Conservation (phyloP, 2,797 vertebrate genomes). For the Podargus strigoides region DNA sequence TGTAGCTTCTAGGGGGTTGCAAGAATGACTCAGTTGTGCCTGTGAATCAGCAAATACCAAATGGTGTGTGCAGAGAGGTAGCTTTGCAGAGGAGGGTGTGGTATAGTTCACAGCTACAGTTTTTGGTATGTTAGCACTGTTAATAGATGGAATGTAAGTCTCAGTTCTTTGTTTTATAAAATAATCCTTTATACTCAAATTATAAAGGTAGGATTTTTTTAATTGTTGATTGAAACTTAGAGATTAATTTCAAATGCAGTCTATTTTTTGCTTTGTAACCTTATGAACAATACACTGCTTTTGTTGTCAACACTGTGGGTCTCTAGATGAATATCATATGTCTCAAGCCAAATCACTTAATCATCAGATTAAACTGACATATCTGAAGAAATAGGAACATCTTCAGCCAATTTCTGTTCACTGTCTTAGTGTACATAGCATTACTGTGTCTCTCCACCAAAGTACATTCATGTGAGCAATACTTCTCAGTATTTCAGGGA, state of each 20-base stretch:
- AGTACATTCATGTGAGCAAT: background rate
- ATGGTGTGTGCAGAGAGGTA: background rate
- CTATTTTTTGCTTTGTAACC: background rate
- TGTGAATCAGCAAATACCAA: background rate
- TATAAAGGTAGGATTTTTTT: background rate
- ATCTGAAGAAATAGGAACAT: background rate
- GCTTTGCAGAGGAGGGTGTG: background rate
- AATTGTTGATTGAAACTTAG: background rate
- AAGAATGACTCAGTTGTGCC: background rate
- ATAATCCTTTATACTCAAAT: background rate
- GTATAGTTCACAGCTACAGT: background rate
- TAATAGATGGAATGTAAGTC: background rate
- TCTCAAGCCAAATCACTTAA: background rate
- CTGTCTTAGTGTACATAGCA: background rate
- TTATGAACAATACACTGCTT: background rate
- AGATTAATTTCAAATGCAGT: background rate
- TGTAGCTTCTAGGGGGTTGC: background rate
- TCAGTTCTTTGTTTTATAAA: background rate
- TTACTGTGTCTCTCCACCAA: background rate
- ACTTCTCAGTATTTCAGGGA: background rate
- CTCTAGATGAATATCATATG: accelerated
- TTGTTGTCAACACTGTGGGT: background rate
- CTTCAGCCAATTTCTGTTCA: background rate
- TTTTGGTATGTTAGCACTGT: background rate
- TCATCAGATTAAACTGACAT: background rate